Evolutionary conservation across 2,113 vertebrate genomes (phyloP).

Genomic region (Notarius quadriscutis): DNA sequence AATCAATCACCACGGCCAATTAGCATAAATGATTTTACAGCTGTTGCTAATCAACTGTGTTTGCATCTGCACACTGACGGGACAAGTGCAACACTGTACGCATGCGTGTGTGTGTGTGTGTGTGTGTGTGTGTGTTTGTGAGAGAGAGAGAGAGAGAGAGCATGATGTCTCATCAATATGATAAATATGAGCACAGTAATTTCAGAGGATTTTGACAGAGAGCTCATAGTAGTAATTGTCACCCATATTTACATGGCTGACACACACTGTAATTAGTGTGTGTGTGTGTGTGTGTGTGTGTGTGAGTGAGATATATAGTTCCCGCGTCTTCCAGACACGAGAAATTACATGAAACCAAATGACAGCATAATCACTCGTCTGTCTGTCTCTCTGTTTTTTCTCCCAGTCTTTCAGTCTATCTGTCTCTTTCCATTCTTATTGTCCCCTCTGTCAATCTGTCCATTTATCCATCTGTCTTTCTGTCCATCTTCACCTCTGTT

Average conservation of each 20-base stretch:
- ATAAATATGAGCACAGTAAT: no score
- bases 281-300: not conserved
- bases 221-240: no score
- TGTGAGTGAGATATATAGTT: not conserved
- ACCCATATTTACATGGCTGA: no score
- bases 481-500: not conserved
- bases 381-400: not conserved
- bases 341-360: not conserved
- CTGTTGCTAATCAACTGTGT: constrained; percentile 9
- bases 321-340: not conserved
- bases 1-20: constrained; percentile 1
- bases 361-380: not conserved
- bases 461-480: not conserved
- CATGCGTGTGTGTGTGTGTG: not conserved
- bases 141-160: not conserved
- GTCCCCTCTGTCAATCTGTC: not conserved
- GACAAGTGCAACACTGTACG: not conserved
- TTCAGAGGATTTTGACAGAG: no score
- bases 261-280: not conserved
- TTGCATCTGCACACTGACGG: not conserved
- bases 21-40: constrained; percentile 23
- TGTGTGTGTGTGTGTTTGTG: not conserved
- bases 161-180: no score
- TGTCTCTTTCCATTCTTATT: not conserved
- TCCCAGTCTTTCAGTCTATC: not conserved